phyloP scores from a whole-genome alignment of 1,140 invertebrate genomes.

The Thrips palmi region DNA sequence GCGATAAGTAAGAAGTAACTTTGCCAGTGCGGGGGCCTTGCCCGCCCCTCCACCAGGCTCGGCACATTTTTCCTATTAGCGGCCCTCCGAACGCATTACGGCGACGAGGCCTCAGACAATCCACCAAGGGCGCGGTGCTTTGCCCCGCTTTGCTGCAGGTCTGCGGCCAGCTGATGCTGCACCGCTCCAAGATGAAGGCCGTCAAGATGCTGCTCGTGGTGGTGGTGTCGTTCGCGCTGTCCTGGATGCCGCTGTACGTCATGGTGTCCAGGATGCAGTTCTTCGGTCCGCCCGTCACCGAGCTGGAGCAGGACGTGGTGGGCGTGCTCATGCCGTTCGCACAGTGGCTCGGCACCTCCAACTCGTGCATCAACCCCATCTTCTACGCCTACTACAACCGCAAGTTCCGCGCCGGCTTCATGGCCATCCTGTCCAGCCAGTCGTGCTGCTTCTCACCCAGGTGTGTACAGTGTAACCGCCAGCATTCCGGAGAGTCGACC shows the following conservation, averaged over 20 bases:
- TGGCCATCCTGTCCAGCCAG: slow-evolving; percentile 22
- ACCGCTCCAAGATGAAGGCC: slow-evolving; percentile 23
- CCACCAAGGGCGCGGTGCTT: too few relatives aligned
- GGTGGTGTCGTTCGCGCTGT: slow-evolving; percentile 38
- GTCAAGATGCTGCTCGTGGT: slow-evolving; percentile 45
- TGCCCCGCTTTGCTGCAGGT: too few relatives aligned
- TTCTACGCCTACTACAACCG: slow-evolving; percentile 47
- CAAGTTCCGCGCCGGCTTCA: slow-evolving; percentile 43
- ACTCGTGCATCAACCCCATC: slow-evolving; percentile 29
- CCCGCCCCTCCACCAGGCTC: too few relatives aligned
- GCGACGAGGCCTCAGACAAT: too few relatives aligned
- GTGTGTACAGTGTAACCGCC: slow-evolving; percentile 16
- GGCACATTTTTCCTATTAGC: too few relatives aligned
- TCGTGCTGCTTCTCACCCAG: slow-evolving; percentile 21
- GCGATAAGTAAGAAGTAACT: too few relatives aligned
- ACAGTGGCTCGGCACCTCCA: slow-evolving; percentile 42
- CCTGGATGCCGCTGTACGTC: slow-evolving; percentile 44
- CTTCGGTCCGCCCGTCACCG: slow-evolving; percentile 14
- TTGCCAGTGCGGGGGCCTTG: too few relatives aligned
- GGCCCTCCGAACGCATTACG: too few relatives aligned
- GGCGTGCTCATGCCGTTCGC: slow-evolving; percentile 32
- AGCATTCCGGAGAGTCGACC: too few relatives aligned
- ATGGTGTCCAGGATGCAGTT: slow-evolving; percentile 29
- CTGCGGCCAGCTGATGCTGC: slow-evolving; percentile 16
- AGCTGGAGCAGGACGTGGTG: slow-evolving; percentile 21